These are phyloP conservation scores for Patella caerulea DNA, from an alignment of 2,888 invertebrate genomes.

Conservation along the genomic window DNA sequence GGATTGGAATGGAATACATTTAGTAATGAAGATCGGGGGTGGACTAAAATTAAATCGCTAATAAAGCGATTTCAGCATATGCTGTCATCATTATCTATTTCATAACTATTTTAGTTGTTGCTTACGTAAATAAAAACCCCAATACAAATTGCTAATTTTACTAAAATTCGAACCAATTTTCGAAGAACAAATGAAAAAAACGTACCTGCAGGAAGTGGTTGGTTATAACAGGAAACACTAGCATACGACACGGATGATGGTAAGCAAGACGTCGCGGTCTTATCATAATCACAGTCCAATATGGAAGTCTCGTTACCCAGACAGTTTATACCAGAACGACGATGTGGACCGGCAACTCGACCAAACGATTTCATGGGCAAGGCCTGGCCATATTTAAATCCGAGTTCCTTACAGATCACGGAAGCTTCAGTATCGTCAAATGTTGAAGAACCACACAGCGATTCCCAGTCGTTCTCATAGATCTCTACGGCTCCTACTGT, in stretches of 20 bases:
- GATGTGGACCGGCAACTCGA: conserved; percentile 35
- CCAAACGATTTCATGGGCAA: conserved; percentile 48
- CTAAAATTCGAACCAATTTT: no score
- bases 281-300: conserved; percentile 45
- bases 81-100: no score
- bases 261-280: conserved; percentile 33
- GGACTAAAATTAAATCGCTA: no score
- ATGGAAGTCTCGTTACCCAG: conserved; percentile 43
- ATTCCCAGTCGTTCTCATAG: conserved; percentile 23
- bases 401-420: conserved; percentile 50
- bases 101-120: no score
- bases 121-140: no score
- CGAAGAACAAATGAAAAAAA: not conserved
- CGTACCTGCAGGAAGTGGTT: conserved; percentile 35
- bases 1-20: no score
- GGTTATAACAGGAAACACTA: conserved; percentile 48
- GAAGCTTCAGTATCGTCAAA: conserved; percentile 48
- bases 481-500: conserved; percentile 34
- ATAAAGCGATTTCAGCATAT: no score
- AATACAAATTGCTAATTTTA: no score
- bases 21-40: no score
- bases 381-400: conserved; percentile 40
- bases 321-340: conserved; percentile 45
- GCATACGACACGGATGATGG: conserved; percentile 45
- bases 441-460: conserved; percentile 37